Percentiles rank a stretch among this genome's conserved stretches.
Conservation (phyloP, 1,140 invertebrate species). For the Aphelenchoides fujianensis region DNA sequence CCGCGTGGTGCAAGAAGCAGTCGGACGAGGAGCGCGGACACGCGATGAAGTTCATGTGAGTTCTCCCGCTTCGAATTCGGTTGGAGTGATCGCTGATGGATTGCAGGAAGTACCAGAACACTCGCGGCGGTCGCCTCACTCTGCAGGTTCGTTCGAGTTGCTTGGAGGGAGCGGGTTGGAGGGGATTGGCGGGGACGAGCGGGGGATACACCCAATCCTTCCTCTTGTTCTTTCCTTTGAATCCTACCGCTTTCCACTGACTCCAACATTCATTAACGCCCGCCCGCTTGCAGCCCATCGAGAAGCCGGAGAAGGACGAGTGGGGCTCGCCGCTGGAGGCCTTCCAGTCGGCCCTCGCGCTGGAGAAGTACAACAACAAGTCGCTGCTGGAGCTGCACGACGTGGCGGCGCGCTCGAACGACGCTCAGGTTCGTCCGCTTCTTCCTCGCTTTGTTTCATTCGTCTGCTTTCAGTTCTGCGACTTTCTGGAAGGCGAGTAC, state of each 20-base stretch:
- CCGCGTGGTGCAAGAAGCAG: conserved; percentile 73
- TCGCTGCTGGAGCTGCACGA: conserved; percentile 71
- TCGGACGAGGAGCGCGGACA: conserved; percentile 76
- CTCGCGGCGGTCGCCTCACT: conserved; percentile 74
- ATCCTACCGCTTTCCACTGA: conserved; percentile 66
- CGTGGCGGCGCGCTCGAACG: conserved; percentile 70
- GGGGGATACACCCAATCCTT: no score
- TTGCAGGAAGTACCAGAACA: conserved; percentile 72
- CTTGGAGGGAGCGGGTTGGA: no score
- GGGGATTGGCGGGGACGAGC: no score
- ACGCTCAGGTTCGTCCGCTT: conserved; percentile 57
- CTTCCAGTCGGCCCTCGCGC: conserved; percentile 70
- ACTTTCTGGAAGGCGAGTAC: conserved; percentile 69
- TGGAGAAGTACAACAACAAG: conserved; percentile 77
- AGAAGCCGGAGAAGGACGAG: conserved; percentile 59
- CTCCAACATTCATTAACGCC: conserved; percentile 21
- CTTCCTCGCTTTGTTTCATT: neutral
- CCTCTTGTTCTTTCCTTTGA: no score
- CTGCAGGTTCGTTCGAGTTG: no score
- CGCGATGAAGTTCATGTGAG: conserved; percentile 73
- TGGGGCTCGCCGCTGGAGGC: conserved; percentile 72
- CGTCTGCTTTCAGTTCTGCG: conserved; percentile 63
- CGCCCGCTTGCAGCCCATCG: neutral
- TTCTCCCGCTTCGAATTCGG: no score
- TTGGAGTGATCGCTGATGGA: neutral